phyloP scores from a whole-genome alignment of 2,113 vertebrate genomes.

The Hippocampus guttulatus region DNA sequence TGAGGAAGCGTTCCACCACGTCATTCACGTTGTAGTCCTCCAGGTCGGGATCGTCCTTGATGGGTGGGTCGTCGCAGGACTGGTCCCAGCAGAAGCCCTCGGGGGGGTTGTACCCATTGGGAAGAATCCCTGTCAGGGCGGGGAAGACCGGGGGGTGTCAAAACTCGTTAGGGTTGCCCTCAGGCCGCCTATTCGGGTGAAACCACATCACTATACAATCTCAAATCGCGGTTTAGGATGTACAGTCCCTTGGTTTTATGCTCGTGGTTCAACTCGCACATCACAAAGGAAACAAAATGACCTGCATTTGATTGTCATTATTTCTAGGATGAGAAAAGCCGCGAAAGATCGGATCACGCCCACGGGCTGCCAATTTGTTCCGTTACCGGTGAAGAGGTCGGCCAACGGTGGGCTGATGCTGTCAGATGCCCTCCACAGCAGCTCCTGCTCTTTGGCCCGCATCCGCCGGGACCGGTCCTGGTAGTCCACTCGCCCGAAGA shows the following conservation, averaged over 20 bases:
- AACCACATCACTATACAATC: background rate
- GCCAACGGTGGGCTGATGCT: slow-evolving; percentile 72
- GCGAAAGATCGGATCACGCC: background rate
- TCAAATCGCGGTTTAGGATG: too few relatives aligned
- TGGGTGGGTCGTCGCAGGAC: slow-evolving; percentile 75
- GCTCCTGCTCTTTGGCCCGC: slow-evolving; percentile 73
- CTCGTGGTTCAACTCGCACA: too few relatives aligned
- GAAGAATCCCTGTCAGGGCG: slow-evolving; percentile 77
- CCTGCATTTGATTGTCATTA: too few relatives aligned
- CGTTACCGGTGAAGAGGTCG: slow-evolving; percentile 84
- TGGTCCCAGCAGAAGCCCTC: slow-evolving; percentile 84
- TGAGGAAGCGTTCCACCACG: slow-evolving; percentile 73
- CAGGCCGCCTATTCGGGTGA: too few relatives aligned
- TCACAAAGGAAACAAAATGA: too few relatives aligned
- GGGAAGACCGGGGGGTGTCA: background rate
- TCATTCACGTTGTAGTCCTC: slow-evolving; percentile 81
- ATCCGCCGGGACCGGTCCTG: slow-evolving; percentile 75
- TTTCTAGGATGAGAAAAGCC: background rate
- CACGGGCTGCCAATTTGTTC: background rate
- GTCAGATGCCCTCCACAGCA: slow-evolving; percentile 81
- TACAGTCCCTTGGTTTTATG: too few relatives aligned
- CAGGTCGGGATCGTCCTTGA: slow-evolving; percentile 79
- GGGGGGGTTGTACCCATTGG: slow-evolving; percentile 83
- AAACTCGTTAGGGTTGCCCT: background rate
- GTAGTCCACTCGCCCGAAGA: slow-evolving; percentile 87